Base-by-base conservation (phyloP, 2,797 vertebrate species). In the Falco columbarius region DNA sequence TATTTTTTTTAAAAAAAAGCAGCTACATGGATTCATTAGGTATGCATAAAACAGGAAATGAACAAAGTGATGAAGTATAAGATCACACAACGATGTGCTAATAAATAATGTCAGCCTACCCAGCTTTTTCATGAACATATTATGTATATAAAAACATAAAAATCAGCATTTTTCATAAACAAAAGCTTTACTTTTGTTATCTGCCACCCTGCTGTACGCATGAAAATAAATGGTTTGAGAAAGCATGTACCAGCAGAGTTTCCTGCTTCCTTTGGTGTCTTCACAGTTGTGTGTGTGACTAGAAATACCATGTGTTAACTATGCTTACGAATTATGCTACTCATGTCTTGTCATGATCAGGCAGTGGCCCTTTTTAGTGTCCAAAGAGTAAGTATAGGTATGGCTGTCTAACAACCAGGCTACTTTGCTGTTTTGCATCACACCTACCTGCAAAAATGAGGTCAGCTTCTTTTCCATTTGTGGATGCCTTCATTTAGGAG, bases 31-130 rank as follows among this genome's bases (percentile, higher is more conserved):
- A 36, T 91, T 87, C 36, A 55, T 88, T 91, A 71, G 40, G 74
- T 76, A 62, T 54, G 68, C 51, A 84, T 89, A 36, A 86, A 95
- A 46, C 71, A 94, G 80, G 81, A 95, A 95, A 95, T 92, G 22
- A 95, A 52, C 21, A 5, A 86, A 86, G 72, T 38, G 77, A 79
- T 84, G 84, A 85, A 72, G 44, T 84, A 56, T 86, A 90, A 81
- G 46, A n/a, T 62, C 66, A 34, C 55, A 92, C 16, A n/a, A 6
- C 21, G 38, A 67, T 12, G 40, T 95, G 93, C 95, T 94, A 92
- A 88, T 75, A 95, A 88, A 34, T 47, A 66, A 61, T 81, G 87
- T 90, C 85, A 91, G 36, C 59, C 42, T 81, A 49, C 40, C 56
- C 71, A 46, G 42, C 26, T 26, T 70, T 68, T 66, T 75, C 20